A percentile compares a stretch with the other conserved stretches of the same genome.
Conservation (phyloP, 1,140 invertebrate genomes). For the Gryllus bimaculatus region DNA sequence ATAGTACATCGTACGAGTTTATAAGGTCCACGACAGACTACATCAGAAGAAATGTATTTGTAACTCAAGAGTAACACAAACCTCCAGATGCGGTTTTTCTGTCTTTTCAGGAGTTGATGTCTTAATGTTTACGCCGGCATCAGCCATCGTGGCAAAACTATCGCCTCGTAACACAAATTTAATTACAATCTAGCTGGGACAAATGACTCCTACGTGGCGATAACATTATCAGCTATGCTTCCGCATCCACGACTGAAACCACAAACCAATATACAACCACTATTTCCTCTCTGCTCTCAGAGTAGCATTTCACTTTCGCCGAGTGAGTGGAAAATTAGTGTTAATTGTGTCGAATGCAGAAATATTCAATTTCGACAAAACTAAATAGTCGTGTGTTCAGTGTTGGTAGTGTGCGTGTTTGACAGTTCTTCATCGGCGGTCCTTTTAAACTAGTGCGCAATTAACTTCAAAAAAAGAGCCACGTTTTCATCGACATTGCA, state of each 20-base stretch:
- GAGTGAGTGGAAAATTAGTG: too few relatives aligned
- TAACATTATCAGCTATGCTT: constrained; percentile 1
- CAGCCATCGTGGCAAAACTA: constrained; percentile 21
- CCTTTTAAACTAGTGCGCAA: background rate
- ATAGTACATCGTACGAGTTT: too few relatives aligned
- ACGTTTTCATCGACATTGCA: too few relatives aligned
- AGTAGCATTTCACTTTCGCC: background rate
- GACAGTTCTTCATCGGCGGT: background rate
- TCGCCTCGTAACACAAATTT: background rate
- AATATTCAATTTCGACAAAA: background rate
- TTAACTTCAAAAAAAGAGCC: too few relatives aligned
- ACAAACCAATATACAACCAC: background rate
- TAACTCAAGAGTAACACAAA: background rate
- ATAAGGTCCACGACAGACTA: too few relatives aligned
- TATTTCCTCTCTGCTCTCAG: background rate
- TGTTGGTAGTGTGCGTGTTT: background rate
- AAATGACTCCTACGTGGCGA: background rate
- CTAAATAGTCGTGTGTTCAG: background rate
- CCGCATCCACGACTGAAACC: background rate
- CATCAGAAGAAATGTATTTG: too few relatives aligned
- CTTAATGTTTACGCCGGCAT: constrained; percentile 18
- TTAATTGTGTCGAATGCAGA: too few relatives aligned
- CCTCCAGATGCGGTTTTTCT: background rate
- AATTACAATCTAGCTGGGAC: background rate
- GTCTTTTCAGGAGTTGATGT: background rate